Base-by-base conservation (phyloP, 2,113 vertebrate genomes). In the Alectura lathami region DNA sequence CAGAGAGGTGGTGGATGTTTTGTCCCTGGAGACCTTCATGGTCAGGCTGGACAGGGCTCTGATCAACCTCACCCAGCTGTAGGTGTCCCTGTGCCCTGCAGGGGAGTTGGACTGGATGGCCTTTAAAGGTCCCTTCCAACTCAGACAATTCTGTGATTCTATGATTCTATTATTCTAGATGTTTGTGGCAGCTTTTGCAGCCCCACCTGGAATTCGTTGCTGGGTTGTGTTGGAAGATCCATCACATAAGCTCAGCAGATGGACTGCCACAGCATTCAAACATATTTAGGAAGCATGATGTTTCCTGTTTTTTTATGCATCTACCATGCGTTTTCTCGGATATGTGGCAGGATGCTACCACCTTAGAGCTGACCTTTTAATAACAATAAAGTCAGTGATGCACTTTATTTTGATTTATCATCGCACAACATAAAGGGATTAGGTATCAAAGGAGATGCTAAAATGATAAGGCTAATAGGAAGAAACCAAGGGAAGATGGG, bases 331-430 rank as follows among this genome's bases (percentile, higher is more conserved):
- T 91, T 90, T 83, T 89, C 48, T 27, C 36, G 89, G 88, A 90
- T 81, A 60, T 45, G 60, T 34, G 72, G 80, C 36, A 67, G 88
- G 83, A 91, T 90, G 83, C 0, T 1, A 30, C 40, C 76, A 72
- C 83, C 79, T 83, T 83, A 86, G 64, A 1, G n/a, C 72, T 93
- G 95, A 95, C 89, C 94, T 96, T 96, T 96, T 88, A 97, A 81
- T 96, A 93, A 93, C 93, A 95, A 94, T 95, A 95, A 95, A 97
- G 96, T 86, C 91, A 45, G 68, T 2, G n/a, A n/a, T 86, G 83
- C 82, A 83, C 68, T 94, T 91, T 96, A 90, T 93, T 96, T 95
- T 96, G 91, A 96, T 97, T 96, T 94, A 94, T 93, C 73, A 60
- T 81, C 64, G 73, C 82, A 51, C 73, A 84, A 78, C 83, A 88